These are phyloP conservation scores for Okamejei kenojei DNA, from an alignment of 2,797 vertebrate genomes.

Conservation along the genomic window DNA sequence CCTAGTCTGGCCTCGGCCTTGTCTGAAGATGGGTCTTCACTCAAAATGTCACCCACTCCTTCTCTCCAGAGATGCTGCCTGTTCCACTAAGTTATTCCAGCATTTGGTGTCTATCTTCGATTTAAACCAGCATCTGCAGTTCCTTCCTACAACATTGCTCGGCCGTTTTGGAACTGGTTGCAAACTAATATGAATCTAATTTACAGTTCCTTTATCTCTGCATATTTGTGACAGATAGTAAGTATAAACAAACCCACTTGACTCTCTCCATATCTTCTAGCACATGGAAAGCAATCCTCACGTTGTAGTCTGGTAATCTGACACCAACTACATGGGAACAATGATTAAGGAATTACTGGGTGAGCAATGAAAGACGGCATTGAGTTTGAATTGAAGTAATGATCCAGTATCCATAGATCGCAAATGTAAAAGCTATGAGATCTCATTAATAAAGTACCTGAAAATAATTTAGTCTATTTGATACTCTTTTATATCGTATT, in stretches of 20 bases:
- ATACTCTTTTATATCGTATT: not conserved
- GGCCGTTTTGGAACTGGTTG: not conserved
- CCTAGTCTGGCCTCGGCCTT: no score
- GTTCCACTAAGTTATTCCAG: no score
- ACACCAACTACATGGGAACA: not conserved
- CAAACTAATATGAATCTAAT: not conserved
- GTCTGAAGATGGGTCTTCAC: no score
- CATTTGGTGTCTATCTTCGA: no score
- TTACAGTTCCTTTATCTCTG: not conserved
- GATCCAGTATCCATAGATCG: not conserved
- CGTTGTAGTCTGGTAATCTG: constrained; percentile 7
- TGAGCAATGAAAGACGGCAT: not conserved
- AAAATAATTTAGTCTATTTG: not conserved
- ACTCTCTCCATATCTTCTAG: not conserved
- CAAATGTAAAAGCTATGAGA: constrained; percentile 2
- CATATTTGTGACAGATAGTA: not conserved
- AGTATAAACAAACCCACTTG: not conserved
- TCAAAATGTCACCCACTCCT: no score
- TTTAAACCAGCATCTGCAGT: no score
- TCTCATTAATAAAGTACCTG: not conserved
- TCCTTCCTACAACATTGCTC: not conserved
- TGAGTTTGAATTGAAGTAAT: constrained; percentile 1
- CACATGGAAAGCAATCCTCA: not conserved
- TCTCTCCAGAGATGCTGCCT: no score
- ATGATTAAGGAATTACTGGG: not conserved